A percentile compares a stretch with the other conserved stretches of the same genome.
phyloP scores from a whole-genome alignment of 2,797 vertebrate species.

The Sarcophilus harrisii region DNA sequence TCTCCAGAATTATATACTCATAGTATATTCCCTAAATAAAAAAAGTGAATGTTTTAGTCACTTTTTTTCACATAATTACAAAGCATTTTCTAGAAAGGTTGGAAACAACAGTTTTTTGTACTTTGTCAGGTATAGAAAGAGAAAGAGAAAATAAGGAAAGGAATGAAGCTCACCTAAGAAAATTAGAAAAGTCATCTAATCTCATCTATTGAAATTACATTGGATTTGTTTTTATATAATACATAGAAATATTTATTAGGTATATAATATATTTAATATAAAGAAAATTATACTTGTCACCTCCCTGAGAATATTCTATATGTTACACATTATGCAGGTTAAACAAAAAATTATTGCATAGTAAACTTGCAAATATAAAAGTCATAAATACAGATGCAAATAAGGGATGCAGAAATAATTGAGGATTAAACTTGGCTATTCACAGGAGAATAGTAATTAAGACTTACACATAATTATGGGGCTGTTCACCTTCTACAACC shows the following conservation, averaged over 20 bases:
- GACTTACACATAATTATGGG: background rate
- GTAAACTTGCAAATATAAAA: background rate
- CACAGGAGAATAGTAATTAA: background rate
- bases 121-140: background rate
- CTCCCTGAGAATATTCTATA: background rate
- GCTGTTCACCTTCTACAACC: background rate
- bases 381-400: background rate
- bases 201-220: background rate
- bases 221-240: background rate
- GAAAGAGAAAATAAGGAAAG: background rate
- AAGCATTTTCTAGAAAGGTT: background rate
- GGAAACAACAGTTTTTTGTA: background rate
- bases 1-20: background rate
- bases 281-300: background rate
- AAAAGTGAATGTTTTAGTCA: background rate
- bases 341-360: constrained; percentile 9
- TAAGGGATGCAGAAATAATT: background rate
- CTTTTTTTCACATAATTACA: background rate
- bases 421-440: background rate
- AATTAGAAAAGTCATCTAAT: background rate
- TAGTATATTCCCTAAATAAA: background rate
- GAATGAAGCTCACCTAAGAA: background rate
- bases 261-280: background rate
- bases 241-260: background rate
- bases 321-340: background rate